phyloP scores from a whole-genome alignment of 2,113 vertebrate species.

The Gopherus flavomarginatus region DNA sequence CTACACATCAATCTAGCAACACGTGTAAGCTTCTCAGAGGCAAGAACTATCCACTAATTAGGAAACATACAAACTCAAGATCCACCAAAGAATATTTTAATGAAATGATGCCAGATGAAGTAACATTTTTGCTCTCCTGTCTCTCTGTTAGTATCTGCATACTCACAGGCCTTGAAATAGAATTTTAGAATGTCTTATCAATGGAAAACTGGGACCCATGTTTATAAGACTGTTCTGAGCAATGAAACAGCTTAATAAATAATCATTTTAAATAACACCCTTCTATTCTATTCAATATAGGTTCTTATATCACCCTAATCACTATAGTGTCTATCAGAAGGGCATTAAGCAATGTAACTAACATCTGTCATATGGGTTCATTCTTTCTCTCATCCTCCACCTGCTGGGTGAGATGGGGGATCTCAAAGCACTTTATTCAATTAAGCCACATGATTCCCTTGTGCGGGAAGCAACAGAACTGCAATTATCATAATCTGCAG shows the following conservation, averaged over 20 bases:
- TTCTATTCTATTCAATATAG: not conserved
- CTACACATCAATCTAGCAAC: not conserved
- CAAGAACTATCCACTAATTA: not conserved
- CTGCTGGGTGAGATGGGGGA: not conserved
- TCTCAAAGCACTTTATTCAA: not conserved
- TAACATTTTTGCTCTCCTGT: not conserved
- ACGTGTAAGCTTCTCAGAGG: not conserved
- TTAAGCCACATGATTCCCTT: not conserved
- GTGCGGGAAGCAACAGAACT: not conserved
- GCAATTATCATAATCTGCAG: not conserved
- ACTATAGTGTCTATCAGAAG: not conserved
- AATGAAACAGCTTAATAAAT: not conserved
- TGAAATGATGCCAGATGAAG: not conserved
- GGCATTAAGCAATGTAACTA: not conserved
- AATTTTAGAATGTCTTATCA: not conserved
- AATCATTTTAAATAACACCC: fast-evolving
- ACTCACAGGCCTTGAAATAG: not conserved
- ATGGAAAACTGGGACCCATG: fast-evolving
- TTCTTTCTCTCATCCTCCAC: slow-evolving; percentile 8
- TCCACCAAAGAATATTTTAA: not conserved
- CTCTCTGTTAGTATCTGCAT: not conserved
- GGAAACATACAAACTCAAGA: not conserved
- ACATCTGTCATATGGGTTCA: not conserved
- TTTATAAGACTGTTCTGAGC: not conserved
- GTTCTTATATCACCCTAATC: not conserved